Evolutionary conservation across 23 tunicate genomes (phyloP).

Genomic region (Phallusia fumigata): DNA sequence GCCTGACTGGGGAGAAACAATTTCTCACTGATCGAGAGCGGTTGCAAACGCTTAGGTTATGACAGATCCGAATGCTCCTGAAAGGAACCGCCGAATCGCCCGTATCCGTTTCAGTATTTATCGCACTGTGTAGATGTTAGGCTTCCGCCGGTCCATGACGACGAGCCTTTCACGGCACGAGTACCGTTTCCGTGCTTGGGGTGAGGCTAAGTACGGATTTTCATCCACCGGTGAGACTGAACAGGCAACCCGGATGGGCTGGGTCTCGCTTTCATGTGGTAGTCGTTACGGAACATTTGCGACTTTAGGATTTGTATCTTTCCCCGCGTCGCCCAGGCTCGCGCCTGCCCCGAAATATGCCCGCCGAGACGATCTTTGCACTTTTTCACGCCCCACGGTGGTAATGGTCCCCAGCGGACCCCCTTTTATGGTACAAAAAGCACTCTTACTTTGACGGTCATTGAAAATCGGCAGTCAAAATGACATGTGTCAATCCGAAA

Average conservation of each 20-base stretch:
- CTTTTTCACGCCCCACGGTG: background rate
- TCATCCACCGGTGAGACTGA: constrained; percentile 4
- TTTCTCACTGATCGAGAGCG: background rate
- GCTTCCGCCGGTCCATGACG: background rate
- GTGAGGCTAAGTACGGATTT: background rate
- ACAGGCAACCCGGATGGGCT: background rate
- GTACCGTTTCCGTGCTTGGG: background rate
- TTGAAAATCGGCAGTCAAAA: no score
- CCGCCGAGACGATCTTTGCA: background rate
- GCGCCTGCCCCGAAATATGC: background rate
- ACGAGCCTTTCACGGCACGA: background rate
- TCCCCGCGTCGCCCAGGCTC: background rate
- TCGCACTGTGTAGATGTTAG: background rate
- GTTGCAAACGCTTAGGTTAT: background rate
- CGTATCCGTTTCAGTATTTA: background rate
- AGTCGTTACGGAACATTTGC: background rate
- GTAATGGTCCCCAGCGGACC: background rate
- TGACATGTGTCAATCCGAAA: no score
- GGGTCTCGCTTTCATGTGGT: constrained; percentile 5
- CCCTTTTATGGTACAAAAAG: no score
- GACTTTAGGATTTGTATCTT: background rate
- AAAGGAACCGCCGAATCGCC: background rate
- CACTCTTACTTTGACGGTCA: no score
- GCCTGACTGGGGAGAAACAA: background rate
- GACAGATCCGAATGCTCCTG: background rate